phyloP scores from a whole-genome alignment of 1,140 invertebrate genomes.

The Anoplophora glabripennis region DNA sequence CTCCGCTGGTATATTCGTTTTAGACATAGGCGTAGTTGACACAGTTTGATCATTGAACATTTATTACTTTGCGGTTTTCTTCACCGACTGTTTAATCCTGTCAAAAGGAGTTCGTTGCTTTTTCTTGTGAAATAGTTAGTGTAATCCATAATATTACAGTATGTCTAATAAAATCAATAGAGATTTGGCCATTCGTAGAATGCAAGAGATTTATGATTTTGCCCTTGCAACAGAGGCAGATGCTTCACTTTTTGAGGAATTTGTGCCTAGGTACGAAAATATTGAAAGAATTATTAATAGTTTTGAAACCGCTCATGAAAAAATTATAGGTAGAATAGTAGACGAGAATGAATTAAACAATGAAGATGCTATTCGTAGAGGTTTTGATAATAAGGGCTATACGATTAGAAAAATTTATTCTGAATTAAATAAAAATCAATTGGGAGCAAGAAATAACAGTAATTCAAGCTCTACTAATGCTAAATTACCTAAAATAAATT shows the following conservation, averaged over 20 bases:
- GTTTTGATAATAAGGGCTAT: background rate
- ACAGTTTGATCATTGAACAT: no score
- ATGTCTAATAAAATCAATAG: background rate
- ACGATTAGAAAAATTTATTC: no score
- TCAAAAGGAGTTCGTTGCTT: conserved; percentile 5
- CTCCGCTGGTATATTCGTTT: no score
- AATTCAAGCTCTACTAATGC: background rate
- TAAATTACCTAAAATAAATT: conserved; percentile 12
- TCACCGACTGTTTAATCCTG: no score
- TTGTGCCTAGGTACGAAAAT: background rate
- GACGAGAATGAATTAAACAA: background rate
- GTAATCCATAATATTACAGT: background rate
- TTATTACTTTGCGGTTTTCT: no score
- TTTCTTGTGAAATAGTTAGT: background rate
- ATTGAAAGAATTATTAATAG: background rate
- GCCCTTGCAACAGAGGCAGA: background rate
- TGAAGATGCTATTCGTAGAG: background rate
- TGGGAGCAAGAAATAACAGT: no score
- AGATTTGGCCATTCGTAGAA: conserved; percentile 6
- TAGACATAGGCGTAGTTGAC: no score
- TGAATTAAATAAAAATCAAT: no score
- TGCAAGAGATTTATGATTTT: conserved; percentile 6
- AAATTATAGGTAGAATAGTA: background rate
- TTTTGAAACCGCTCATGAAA: background rate
- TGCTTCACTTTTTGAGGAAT: background rate